Conservation (phyloP, 2,113 vertebrate species). For the Budorcas taxicolor region DNA sequence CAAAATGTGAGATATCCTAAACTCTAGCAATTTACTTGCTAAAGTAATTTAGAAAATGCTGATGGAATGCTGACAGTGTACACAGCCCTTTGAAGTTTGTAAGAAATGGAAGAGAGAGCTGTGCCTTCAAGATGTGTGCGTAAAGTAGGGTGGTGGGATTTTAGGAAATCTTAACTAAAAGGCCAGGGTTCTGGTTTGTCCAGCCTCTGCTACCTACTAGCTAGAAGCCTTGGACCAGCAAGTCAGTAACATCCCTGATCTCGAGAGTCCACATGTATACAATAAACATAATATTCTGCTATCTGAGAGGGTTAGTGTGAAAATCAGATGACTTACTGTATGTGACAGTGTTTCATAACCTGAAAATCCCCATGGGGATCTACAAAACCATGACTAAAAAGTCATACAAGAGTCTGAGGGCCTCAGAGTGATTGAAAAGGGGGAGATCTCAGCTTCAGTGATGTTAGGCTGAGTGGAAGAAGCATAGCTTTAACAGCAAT, state of each 20-base stretch:
- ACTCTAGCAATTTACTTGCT: background rate
- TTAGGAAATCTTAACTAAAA: background rate
- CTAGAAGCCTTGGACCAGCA: background rate
- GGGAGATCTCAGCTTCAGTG: background rate
- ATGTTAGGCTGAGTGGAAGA: background rate
- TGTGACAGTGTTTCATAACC: background rate
- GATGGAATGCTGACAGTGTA: background rate
- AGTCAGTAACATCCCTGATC: background rate
- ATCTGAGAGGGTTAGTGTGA: background rate
- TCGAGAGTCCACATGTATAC: background rate
- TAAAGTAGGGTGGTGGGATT: background rate
- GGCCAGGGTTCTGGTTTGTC: background rate
- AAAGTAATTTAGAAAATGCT: background rate
- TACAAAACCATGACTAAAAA: background rate
- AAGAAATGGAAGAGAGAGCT: background rate
- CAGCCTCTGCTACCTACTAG: background rate
- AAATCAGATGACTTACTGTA: background rate
- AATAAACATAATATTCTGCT: background rate
- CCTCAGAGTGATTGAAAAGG: background rate
- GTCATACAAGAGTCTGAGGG: background rate
- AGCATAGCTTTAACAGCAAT: background rate
- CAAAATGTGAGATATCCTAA: background rate
- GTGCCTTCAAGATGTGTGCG: no score
- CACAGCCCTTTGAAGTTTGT: background rate
- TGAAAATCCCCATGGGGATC: background rate